Base-by-base conservation (phyloP, 2,797 vertebrate species). In the Garrulus glandarius region DNA sequence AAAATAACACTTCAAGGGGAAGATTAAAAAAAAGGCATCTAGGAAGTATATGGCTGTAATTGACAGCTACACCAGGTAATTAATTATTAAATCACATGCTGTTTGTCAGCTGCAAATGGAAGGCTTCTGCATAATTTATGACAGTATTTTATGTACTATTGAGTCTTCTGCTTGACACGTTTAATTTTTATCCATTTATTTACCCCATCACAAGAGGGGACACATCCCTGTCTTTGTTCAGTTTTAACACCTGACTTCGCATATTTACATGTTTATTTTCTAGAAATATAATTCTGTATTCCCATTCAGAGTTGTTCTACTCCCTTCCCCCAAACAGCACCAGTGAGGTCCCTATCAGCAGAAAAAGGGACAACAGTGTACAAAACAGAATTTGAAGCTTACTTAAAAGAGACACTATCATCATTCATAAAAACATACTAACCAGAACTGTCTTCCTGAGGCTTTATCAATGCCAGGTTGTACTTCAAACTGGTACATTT, bases 51-150 rank as follows among this genome's bases (percentile, higher is more conserved):
- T 16, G 17, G 37, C 24, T 34, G 75, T 64, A 92, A 81, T n/a
- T 9, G 24, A 91, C 47, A 87, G 50, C 78, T 55, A 83, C 6
- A 53, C 8, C 24, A 74, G 15, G 20, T 89, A 86, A 95, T 96
- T 95, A 97, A 96, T 96, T 93, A 96, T 96, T 97, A 87, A 96
- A 87, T 71, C 64, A 76, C 13, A 70, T n/a, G 82, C 46, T 93
- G 41, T 49, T 90, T 92, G 71, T 92, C 86, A 89, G 59, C 64
- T 91, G 87, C 83, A 93, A 95, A 89, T 95, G 84, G 80, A 84
- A 92, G 65, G 21, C 65, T 91, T 72, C 24, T 95, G 65, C 91
- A 93, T 96, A 93, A 96, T 91, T 92, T 60, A 96, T 75, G 50
- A 55, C 32, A 1, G 2, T 52, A 76, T 71, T 92, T 95, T 81